Percentiles rank a stretch among this genome's conserved stretches.
Evolutionary conservation across 2,797 vertebrate species (phyloP).

Genomic region (Tolypeutes matacus): DNA sequence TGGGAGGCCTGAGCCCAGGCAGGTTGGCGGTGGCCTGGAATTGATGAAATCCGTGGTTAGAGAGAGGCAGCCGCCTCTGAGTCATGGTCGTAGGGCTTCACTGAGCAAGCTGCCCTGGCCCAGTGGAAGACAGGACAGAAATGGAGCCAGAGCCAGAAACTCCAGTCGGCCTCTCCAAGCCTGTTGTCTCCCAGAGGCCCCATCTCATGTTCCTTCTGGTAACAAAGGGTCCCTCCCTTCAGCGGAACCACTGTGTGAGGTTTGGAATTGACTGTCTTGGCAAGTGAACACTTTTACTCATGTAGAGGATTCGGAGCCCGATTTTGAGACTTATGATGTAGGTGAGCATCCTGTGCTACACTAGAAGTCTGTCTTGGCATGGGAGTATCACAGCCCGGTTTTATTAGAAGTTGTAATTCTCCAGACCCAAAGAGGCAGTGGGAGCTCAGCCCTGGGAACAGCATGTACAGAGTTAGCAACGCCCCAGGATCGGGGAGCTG

Average conservation of each 20-base stretch:
- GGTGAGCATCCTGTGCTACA: neutral
- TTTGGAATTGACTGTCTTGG: neutral
- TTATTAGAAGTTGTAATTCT: neutral
- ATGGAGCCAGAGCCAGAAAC: neutral
- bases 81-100: neutral
- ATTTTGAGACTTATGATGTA: neutral
- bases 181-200: neutral
- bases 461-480: neutral
- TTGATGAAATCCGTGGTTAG: neutral
- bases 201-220: neutral
- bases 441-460: neutral
- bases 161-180: neutral
- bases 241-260: neutral
- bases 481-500: fast-evolving
- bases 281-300: too few species aligned
- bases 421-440: neutral
- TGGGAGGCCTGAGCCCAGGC: neutral
- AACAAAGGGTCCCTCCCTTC: neutral
- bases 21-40: neutral
- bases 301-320: neutral
- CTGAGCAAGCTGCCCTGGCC: neutral
- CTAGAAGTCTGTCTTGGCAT: fast-evolving
- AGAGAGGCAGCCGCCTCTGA: neutral
- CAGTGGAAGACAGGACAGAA: neutral
- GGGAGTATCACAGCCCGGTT: neutral